Percentiles rank a stretch among this genome's conserved stretches.
Conservation (phyloP, 2,797 vertebrate genomes). For the Merluccius polli region DNA sequence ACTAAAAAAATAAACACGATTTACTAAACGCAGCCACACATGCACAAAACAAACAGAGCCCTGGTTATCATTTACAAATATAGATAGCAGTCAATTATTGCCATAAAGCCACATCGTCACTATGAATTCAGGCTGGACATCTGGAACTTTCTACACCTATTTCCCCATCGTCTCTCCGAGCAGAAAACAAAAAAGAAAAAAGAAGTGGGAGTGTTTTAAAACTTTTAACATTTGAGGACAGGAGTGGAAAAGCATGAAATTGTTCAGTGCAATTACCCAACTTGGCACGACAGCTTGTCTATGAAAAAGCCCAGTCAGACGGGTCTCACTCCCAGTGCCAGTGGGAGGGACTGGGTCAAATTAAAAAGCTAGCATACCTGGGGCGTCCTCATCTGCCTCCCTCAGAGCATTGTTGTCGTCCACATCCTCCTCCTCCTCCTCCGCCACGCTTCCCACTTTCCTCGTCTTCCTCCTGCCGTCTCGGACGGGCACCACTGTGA, state of each 20-base stretch:
- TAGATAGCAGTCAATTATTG: neutral
- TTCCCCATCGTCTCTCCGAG: neutral
- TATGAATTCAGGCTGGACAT: neutral
- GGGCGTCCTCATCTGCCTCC: conserved; percentile 60
- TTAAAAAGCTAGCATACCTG: neutral
- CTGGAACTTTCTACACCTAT: neutral
- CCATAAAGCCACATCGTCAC: neutral
- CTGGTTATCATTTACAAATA: neutral
- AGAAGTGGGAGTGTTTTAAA: neutral
- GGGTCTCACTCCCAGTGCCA: neutral
- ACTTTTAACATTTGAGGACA: neutral
- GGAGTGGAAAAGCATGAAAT: neutral
- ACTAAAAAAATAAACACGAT: neutral
- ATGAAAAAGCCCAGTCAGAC: neutral
- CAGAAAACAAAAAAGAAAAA: too few relatives aligned
- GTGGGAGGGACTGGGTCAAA: neutral
- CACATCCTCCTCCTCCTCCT: conserved; percentile 27
- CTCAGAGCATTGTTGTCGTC: conserved; percentile 61
- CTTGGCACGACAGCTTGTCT: neutral
- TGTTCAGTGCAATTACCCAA: neutral
- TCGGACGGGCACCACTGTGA: conserved; percentile 89
- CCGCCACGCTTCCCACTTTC: conserved; percentile 29
- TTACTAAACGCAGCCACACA: neutral
- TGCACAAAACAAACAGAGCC: neutral
- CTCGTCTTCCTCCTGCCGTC: conserved; percentile 56